phyloP scores from a whole-genome alignment of 2,113 vertebrate genomes.

The Chlorocebus sabaeus region DNA sequence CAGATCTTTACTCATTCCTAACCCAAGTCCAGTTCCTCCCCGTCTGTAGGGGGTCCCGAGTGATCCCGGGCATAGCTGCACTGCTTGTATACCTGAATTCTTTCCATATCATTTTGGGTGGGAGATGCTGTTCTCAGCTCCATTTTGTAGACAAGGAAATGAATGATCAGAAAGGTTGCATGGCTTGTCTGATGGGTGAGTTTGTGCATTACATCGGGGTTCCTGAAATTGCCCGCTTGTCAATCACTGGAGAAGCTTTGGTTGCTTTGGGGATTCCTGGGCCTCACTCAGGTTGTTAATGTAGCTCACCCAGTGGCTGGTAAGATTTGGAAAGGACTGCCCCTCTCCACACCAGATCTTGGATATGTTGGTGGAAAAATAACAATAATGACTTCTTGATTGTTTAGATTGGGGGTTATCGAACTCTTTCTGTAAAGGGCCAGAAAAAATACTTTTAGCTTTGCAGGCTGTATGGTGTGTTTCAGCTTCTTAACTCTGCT shows the following conservation, averaged over 20 bases:
- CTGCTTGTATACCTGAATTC: rapidly evolving
- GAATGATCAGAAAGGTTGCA: not conserved
- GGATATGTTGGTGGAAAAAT: not conserved
- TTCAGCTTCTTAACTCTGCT: not conserved
- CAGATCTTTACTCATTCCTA: not conserved
- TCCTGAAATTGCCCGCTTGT: not conserved
- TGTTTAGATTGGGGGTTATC: not conserved
- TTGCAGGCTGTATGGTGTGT: not conserved
- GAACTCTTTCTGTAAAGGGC: not conserved
- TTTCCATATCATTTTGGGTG: not conserved
- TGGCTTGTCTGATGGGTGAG: not conserved
- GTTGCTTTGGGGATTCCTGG: not conserved
- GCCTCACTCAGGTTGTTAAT: not conserved
- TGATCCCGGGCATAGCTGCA: rapidly evolving
- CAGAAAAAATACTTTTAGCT: not conserved
- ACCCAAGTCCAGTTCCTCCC: rapidly evolving
- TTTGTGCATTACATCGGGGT: not conserved
- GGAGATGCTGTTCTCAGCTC: not conserved
- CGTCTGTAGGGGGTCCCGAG: rapidly evolving
- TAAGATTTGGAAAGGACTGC: not conserved
- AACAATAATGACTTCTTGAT: not conserved
- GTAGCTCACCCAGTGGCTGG: not conserved
- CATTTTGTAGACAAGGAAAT: rapidly evolving
- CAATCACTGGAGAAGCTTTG: not conserved
- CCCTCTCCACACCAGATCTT: not conserved